A percentile compares a stretch with the other conserved stretches of the same genome.
Evolutionary conservation across 1,140 invertebrate genomes (phyloP).

Genomic region (Matsumurasca onukii): DNA sequence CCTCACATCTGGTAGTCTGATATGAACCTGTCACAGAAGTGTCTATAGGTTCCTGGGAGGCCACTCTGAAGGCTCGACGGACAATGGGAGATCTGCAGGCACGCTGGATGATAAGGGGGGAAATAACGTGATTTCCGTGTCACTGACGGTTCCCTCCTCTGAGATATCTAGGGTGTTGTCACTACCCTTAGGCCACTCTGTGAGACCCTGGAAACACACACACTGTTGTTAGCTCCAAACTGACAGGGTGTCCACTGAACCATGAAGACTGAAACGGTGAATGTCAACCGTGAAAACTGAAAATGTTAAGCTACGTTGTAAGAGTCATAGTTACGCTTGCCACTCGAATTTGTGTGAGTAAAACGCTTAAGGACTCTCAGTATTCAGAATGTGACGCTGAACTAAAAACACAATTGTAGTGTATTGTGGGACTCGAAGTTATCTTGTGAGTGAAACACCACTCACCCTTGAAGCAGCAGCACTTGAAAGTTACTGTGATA

Average conservation of each 20-base stretch:
- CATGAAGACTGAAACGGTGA: neutral
- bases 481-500: too few relatives aligned
- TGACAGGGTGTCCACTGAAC: neutral
- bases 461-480: too few relatives aligned
- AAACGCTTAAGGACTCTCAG: neutral
- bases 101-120: neutral
- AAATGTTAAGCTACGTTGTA: neutral
- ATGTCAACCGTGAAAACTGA: neutral
- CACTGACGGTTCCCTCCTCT: neutral
- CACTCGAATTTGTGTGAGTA: neutral
- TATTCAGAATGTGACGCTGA: neutral
- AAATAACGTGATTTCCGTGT: neutral
- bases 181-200: neutral
- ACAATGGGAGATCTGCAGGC: neutral
- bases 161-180: neutral
- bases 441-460: too few relatives aligned
- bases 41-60: slow-evolving; percentile 30
- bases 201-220: neutral
- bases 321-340: neutral
- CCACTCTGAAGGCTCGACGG: neutral
- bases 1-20: too few relatives aligned
- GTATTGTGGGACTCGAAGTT: too few relatives aligned
- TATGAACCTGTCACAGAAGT: too few relatives aligned
- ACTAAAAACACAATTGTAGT: too few relatives aligned
- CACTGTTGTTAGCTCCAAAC: neutral